Evolutionary conservation across 1,140 invertebrate genomes (phyloP).

Genomic region (Gonatopus flavifemur): DNA sequence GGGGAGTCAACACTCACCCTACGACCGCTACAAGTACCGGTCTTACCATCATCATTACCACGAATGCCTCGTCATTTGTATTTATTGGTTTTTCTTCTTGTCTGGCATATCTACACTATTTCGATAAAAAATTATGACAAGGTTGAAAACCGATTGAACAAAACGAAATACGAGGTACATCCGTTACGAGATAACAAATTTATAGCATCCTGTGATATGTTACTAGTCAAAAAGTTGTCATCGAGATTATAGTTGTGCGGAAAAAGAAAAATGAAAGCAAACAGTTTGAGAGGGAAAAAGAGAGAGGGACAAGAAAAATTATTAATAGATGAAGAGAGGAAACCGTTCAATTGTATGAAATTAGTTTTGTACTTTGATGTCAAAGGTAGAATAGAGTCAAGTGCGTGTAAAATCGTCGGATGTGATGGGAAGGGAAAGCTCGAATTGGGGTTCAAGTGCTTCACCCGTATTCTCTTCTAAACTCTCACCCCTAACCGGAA

Average conservation of each 20-base stretch:
- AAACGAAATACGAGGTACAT: constrained; percentile 47
- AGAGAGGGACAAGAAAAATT: constrained; percentile 2
- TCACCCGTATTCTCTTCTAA: constrained; percentile 32
- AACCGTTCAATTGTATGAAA: constrained; percentile 21
- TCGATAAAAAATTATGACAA: too few relatives aligned
- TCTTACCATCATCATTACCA: too few relatives aligned
- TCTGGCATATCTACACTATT: too few relatives aligned
- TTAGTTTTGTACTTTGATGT: constrained; percentile 20
- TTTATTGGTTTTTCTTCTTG: too few relatives aligned
- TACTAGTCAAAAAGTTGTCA: too few relatives aligned
- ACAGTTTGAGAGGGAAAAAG: constrained; percentile 7
- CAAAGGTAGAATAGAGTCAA: constrained; percentile 57
- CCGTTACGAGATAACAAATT: constrained; percentile 47
- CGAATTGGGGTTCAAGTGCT: constrained; percentile 54
- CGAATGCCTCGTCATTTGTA: too few relatives aligned
- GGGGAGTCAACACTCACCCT: constrained; percentile 67
- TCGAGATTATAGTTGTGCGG: too few relatives aligned
- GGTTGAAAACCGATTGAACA: too few relatives aligned
- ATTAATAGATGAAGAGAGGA: too few relatives aligned
- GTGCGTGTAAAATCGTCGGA: constrained; percentile 59
- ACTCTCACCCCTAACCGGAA: constrained; percentile 52
- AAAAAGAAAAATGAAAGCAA: too few relatives aligned
- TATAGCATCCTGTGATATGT: too few relatives aligned
- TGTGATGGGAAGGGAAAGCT: constrained; percentile 44
- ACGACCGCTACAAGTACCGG: too few relatives aligned